These are phyloP conservation scores for Doryteuthis pealeii DNA, from an alignment of 1,140 invertebrate genomes.

Conservation along the genomic window DNA sequence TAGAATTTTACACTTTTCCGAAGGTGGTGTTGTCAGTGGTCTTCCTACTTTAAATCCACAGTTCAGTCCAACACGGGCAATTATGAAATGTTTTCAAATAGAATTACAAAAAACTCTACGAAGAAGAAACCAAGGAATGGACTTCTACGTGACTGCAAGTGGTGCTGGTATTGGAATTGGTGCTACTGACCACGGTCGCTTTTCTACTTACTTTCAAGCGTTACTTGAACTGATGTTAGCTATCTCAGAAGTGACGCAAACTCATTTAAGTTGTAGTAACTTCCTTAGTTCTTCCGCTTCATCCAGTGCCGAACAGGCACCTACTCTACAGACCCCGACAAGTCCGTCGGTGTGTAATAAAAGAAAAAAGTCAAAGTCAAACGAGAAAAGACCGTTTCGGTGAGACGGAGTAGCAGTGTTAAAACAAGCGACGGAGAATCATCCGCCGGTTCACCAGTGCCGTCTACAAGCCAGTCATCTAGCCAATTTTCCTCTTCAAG, in stretches of 20 bases:
- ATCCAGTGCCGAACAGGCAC: neutral
- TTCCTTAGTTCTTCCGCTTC: neutral
- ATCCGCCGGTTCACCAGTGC: neutral
- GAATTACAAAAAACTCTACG: conserved; percentile 55
- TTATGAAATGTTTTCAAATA: conserved; percentile 47
- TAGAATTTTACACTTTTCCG: conserved; percentile 46
- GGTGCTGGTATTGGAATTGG: conserved; percentile 50
- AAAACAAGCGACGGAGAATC: conserved; percentile 42
- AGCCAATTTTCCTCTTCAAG: no score
- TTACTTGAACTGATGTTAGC: conserved; percentile 55
- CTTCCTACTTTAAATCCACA: conserved; percentile 41
- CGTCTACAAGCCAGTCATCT: conserved; percentile 21
- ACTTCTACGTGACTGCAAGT: conserved; percentile 28
- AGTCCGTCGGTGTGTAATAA: conserved; percentile 30
- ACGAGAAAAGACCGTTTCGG: conserved; percentile 36
- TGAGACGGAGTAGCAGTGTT: conserved; percentile 22
- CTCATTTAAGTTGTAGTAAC: conserved; percentile 4
- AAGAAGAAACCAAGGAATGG: conserved; percentile 49
- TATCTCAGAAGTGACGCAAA: conserved; percentile 49
- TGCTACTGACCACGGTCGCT: conserved; percentile 46
- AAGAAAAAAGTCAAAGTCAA: conserved; percentile 56
- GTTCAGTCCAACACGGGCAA: conserved; percentile 43
- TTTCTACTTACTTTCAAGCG: conserved; percentile 58
- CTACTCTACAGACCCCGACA: conserved; percentile 18
- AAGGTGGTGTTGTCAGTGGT: conserved; percentile 31